phyloP scores from a whole-genome alignment of 2,113 vertebrate species.

The Gavialis gangeticus region DNA sequence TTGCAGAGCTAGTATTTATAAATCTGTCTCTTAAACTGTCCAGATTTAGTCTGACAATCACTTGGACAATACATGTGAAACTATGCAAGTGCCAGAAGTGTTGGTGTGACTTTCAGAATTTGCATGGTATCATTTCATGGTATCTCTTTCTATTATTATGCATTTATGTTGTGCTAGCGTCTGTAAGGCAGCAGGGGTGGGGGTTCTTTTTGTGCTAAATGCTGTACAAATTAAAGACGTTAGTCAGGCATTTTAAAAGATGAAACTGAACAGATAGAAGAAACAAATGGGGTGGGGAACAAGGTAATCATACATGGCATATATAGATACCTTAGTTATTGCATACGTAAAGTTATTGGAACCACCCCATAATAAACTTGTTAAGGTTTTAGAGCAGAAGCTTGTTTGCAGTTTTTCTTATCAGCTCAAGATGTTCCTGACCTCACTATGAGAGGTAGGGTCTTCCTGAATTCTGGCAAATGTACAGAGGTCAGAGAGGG shows the following conservation, averaged over 20 bases:
- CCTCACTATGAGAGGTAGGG: too few relatives aligned
- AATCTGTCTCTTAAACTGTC: background rate
- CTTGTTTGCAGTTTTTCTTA: too few relatives aligned
- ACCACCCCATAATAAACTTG: too few relatives aligned
- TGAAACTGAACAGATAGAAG: constrained; percentile 31
- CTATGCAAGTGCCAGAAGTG: background rate
- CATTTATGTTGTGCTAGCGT: background rate
- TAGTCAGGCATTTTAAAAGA: constrained; percentile 17
- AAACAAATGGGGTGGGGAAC: constrained; percentile 45
- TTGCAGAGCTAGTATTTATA: background rate
- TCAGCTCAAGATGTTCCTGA: too few relatives aligned
- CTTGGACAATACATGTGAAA: background rate
- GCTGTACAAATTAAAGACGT: background rate
- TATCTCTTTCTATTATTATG: rapidly evolving
- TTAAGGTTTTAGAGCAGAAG: too few relatives aligned
- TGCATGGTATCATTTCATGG: background rate
- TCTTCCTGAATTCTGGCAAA: too few relatives aligned
- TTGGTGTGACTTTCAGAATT: background rate
- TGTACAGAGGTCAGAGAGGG: too few relatives aligned
- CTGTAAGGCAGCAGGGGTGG: constrained; percentile 14
- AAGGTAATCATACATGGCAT: constrained; percentile 27
- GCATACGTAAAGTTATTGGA: too few relatives aligned
- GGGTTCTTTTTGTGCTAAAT: background rate
- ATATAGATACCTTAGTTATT: background rate
- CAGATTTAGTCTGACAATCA: background rate